Base-by-base conservation (phyloP, 2,888 invertebrate species). In the Stenichneumon culpator region DNA sequence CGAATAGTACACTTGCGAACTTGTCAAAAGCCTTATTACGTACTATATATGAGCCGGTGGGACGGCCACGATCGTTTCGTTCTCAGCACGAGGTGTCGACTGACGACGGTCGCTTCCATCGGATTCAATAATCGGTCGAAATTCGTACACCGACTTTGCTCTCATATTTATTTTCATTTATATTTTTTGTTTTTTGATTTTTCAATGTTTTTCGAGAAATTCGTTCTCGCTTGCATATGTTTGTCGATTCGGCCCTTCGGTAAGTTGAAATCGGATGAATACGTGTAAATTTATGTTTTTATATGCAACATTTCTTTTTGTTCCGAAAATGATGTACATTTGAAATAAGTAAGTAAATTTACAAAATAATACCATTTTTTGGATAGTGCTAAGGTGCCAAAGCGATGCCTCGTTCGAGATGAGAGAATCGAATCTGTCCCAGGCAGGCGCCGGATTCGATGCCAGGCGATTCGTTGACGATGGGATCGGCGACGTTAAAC, bases 401-500 rank as follows among this genome's bases (percentile, higher is more conserved):
- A 67, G 39, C 39, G 54, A 67, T 57, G 67, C 1, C 32, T 7
- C 22, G 22, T 11, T 22, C 11, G 39, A 63, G 47, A 22, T 25
- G 57, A 22, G 32, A 39, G 39, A 73, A 60, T 72, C 68, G 50
- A 73, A 68, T 63, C 22, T 25, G 47, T 6, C n/a, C 54, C 32
- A 11, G 32, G 52, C 79, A 19, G 44, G 14, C 44, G 32, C 63
- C 6, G 73, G 11, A 73, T 39, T 78, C 14, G 67, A 32, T 25
- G n/a, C 68, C 1, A 44, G 28, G 39, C 22, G 50, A 50, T 52
- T 47, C 68, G 25, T 22, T 9, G 28, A 52, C 47, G 81, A 57
- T 36, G 25, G 47, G 22, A 68, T 79, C 9, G 69, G 69, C 65
- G 73, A 69, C 44, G 81, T 60, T 78, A 69, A 81, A 60, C 68